A percentile compares a stretch with the other conserved stretches of the same genome.
These are phyloP conservation scores for Cantharis flavilabris DNA, from an alignment of 2,888 invertebrate species.

Conservation along the genomic window DNA sequence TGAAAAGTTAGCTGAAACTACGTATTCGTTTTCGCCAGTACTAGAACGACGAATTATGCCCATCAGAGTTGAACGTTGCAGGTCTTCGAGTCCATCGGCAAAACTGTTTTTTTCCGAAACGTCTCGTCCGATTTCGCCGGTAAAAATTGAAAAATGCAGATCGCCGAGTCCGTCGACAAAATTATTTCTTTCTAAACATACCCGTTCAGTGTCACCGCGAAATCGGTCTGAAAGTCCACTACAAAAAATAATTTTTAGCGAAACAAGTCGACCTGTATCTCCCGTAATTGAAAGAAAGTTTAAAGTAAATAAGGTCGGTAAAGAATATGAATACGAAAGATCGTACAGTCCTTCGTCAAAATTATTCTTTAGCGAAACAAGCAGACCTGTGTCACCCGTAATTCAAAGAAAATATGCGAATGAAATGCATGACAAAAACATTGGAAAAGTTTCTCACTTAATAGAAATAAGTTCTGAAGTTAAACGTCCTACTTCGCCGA, in stretches of 20 bases:
- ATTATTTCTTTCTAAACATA: slow-evolving; percentile 33
- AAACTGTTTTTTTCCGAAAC: slow-evolving; percentile 25
- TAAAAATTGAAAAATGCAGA: not conserved
- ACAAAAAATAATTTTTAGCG: slow-evolving; percentile 35
- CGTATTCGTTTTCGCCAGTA: not conserved
- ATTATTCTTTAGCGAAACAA: slow-evolving; percentile 8
- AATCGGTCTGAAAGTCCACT: not conserved
- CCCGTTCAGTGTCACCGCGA: slow-evolving; percentile 41
- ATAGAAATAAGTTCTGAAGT: slow-evolving; percentile 39
- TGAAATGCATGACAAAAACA: not conserved
- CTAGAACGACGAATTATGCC: not conserved
- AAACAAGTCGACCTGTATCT: slow-evolving; percentile 40
- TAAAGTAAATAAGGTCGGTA: not conserved
- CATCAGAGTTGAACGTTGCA: not conserved
- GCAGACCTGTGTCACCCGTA: slow-evolving; percentile 36
- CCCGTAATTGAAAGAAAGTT: slow-evolving; percentile 42
- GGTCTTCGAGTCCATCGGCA: not conserved
- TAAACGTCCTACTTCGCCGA: slow-evolving; percentile 56
- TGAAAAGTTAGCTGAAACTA: not conserved
- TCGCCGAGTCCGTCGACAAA: slow-evolving; percentile 4
- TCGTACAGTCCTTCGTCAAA: slow-evolving; percentile 4
- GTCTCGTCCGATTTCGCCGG: not conserved
- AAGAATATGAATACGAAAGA: slow-evolving; percentile 1
- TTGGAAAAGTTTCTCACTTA: slow-evolving; percentile 32
- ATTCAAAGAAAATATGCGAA: not conserved